phyloP scores from a whole-genome alignment of 2,797 vertebrate species.

The Anguilla marmorata region DNA sequence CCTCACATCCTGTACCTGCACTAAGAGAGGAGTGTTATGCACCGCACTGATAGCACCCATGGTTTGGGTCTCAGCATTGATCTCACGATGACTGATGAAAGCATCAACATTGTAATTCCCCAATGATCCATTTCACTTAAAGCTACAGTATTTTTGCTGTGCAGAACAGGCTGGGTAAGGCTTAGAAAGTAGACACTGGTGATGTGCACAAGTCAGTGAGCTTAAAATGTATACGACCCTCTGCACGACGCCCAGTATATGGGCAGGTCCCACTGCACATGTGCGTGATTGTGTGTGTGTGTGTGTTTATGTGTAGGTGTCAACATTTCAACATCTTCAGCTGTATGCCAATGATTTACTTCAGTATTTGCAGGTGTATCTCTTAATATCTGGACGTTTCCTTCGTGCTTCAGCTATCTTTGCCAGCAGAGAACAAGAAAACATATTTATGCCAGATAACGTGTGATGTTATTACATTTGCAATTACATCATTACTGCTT shows the following conservation, averaged over 20 bases:
- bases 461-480: neutral
- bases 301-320: conserved; percentile 23
- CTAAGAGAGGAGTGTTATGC: neutral
- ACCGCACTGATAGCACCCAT: neutral
- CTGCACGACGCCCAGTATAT: neutral
- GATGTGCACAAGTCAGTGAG: neutral
- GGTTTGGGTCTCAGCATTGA: neutral
- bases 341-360: conserved; percentile 24
- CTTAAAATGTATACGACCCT: neutral
- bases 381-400: neutral
- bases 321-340: neutral
- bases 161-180: neutral
- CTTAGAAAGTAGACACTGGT: neutral
- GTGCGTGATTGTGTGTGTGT: neutral
- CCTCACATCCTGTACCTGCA: conserved; percentile 19
- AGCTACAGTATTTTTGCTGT: neutral
- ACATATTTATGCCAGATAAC: neutral
- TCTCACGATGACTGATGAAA: neutral
- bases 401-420: neutral
- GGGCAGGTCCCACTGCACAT: neutral
- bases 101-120: neutral
- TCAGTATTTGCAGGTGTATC: conserved; percentile 22
- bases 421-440: neutral
- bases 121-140: neutral
- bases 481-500: neutral